phyloP scores from a whole-genome alignment of 2,888 invertebrate genomes.

The Temnothorax rugatulus region DNA sequence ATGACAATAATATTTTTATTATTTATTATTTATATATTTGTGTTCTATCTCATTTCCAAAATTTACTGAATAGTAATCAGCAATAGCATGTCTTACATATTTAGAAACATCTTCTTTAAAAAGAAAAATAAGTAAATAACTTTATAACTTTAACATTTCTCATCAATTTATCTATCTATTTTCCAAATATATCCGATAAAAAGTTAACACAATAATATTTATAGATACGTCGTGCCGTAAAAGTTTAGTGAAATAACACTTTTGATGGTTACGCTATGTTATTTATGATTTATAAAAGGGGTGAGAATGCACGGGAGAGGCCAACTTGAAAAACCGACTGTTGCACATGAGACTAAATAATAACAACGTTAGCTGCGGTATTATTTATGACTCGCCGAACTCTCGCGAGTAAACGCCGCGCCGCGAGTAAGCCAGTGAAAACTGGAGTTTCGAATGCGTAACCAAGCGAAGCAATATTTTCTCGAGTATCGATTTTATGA shows the following conservation, averaged over 20 bases:
- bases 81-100: not conserved
- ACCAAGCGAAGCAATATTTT: slow-evolving; percentile 65
- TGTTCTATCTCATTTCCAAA: not conserved
- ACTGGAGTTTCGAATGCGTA: slow-evolving; percentile 36
- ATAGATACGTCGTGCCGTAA: not conserved
- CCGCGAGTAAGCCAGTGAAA: not conserved
- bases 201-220: slow-evolving; percentile 24
- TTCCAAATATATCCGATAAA: not conserved
- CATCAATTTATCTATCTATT: not conserved
- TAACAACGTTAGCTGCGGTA: slow-evolving; percentile 38
- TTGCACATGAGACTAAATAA: slow-evolving; percentile 41
- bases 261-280: slow-evolving; percentile 24
- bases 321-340: slow-evolving; percentile 42
- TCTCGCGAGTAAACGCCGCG: slow-evolving; percentile 36
- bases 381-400: slow-evolving; percentile 50
- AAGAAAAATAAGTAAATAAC: not conserved
- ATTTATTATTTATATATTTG: not conserved
- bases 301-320: slow-evolving; percentile 13
- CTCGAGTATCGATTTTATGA: slow-evolving; percentile 70
- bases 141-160: not conserved
- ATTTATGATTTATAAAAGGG: slow-evolving; percentile 31
- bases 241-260: slow-evolving; percentile 33
- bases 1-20: not conserved
- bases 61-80: not conserved
- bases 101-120: not conserved